Evolutionary conservation across 2,888 invertebrate genomes (phyloP).

Genomic region (Drosophila nr. perissopoda): DNA sequence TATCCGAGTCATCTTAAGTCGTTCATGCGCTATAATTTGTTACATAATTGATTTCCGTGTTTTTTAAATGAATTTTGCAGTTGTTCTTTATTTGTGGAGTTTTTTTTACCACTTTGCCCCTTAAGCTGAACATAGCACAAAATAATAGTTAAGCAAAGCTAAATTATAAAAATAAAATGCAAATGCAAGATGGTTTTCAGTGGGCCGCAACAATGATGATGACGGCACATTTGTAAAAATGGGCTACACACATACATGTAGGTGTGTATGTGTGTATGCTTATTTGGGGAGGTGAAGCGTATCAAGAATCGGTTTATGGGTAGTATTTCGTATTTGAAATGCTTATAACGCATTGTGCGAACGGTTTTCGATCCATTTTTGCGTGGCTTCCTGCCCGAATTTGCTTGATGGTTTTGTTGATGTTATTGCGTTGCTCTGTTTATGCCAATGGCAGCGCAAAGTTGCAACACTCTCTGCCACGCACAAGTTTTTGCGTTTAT

Average conservation of each 20-base stretch:
- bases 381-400: slow-evolving; percentile 5
- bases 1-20: neutral
- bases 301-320: slow-evolving; percentile 19
- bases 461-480: slow-evolving; percentile 2
- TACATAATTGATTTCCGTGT: slow-evolving; percentile 32
- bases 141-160: slow-evolving; percentile 8
- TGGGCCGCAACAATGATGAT: slow-evolving; percentile 37
- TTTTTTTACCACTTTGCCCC: slow-evolving; percentile 13
- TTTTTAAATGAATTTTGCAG: slow-evolving; percentile 26
- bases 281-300: slow-evolving; percentile 19
- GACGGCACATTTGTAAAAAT: slow-evolving; percentile 48
- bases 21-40: slow-evolving; percentile 11
- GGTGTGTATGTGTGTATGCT: neutral
- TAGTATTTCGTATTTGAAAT: slow-evolving; percentile 16
- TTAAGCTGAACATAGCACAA: slow-evolving; percentile 23
- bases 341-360: slow-evolving; percentile 36
- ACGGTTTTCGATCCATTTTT: slow-evolving; percentile 8
- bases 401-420: neutral
- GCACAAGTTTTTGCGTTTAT: neutral
- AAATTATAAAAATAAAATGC: slow-evolving; percentile 39
- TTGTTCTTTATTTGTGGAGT: slow-evolving; percentile 12
- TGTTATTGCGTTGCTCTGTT: slow-evolving; percentile 3
- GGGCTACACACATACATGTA: slow-evolving; percentile 22
- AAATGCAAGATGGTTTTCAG: slow-evolving; percentile 53
- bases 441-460: neutral